A percentile compares a stretch with the other conserved stretches of the same genome.
Conservation (phyloP, 2,113 vertebrate species). For the Planiliza haematocheilus region DNA sequence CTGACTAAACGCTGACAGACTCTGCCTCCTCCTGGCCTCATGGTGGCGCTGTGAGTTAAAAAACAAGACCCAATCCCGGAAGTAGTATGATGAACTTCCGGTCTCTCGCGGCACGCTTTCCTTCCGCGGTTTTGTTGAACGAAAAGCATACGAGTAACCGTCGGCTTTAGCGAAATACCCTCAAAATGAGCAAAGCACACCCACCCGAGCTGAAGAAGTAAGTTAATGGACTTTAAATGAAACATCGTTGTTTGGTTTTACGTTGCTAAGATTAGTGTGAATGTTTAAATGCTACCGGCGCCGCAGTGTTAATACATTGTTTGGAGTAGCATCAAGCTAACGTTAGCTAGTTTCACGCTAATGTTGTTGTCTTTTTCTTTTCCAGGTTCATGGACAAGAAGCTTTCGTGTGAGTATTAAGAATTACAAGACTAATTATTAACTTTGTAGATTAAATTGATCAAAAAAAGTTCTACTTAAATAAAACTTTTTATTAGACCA, state of each 20-base stretch:
- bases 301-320: too few species aligned
- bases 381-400: slow-evolving; percentile 98
- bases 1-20: too few species aligned
- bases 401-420: slow-evolving; percentile 89
- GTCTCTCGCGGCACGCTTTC: slow-evolving; percentile 40
- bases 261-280: too few species aligned
- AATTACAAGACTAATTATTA: too few species aligned
- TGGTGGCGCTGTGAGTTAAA: slow-evolving; percentile 23
- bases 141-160: neutral
- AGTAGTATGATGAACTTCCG: slow-evolving; percentile 13
- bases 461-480: too few species aligned
- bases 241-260: too few species aligned
- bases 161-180: neutral
- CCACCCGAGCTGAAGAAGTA: slow-evolving; percentile 96
- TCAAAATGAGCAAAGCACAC: slow-evolving; percentile 94
- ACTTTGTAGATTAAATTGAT: too few species aligned
- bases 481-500: too few species aligned
- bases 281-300: too few species aligned
- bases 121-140: slow-evolving; percentile 67
- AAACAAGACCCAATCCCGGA: accelerated
- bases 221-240: slow-evolving; percentile 47
- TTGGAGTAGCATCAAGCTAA: slow-evolving; percentile 37
- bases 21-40: slow-evolving; percentile 31
- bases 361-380: slow-evolving; percentile 30
- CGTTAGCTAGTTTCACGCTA: slow-evolving; percentile 5